phyloP scores from a whole-genome alignment of 2,888 invertebrate genomes.

The Odontocerum albicorne region DNA sequence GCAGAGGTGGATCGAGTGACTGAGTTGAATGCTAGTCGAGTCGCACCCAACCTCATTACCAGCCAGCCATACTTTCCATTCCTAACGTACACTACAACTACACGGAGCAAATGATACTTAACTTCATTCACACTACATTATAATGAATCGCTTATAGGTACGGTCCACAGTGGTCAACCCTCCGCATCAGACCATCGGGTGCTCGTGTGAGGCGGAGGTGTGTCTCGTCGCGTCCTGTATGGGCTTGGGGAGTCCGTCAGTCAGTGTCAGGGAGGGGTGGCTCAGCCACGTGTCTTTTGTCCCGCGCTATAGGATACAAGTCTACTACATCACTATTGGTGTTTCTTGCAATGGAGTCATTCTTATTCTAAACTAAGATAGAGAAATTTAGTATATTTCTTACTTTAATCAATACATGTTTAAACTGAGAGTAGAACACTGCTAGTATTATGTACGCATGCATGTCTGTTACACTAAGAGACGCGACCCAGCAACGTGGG shows the following conservation, averaged over 20 bases:
- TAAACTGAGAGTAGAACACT: not conserved
- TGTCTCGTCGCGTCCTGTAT: not conserved
- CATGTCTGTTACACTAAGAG: too few species aligned
- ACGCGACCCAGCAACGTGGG: not conserved
- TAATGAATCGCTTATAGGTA: too few species aligned
- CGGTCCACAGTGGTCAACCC: too few species aligned
- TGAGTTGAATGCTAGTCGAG: slow-evolving; percentile 18
- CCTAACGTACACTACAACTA: slow-evolving; percentile 47
- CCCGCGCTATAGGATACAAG: slow-evolving; percentile 3
- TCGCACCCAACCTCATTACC: not conserved
- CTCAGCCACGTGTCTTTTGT: too few species aligned
- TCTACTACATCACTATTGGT: slow-evolving; percentile 58
- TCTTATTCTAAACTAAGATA: slow-evolving; percentile 60
- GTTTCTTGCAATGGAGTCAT: slow-evolving; percentile 55
- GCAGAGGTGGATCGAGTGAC: slow-evolving; percentile 4
- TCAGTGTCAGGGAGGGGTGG: not conserved
- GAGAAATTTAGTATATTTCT: slow-evolving; percentile 49
- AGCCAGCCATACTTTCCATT: slow-evolving; percentile 11
- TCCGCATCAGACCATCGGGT: too few species aligned
- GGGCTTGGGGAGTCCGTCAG: not conserved
- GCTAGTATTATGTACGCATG: too few species aligned
- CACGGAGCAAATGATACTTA: slow-evolving; percentile 51
- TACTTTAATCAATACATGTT: not conserved
- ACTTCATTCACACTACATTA: slow-evolving; percentile 39
- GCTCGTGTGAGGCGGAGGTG: too few species aligned